Conservation (phyloP, 1,140 invertebrate species). For the Dryas iulia region DNA sequence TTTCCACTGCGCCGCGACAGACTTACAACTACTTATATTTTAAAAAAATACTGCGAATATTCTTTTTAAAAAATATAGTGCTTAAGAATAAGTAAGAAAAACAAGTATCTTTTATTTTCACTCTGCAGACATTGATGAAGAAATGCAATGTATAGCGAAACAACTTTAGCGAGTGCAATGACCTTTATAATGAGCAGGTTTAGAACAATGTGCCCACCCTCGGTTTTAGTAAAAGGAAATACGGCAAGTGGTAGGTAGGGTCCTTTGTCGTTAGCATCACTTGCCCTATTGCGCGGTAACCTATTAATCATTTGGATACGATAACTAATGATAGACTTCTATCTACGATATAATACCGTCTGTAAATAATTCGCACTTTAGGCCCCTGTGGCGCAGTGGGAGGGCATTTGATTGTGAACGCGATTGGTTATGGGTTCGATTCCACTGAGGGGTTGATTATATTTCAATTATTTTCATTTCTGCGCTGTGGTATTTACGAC, state of each 20-base stretch:
- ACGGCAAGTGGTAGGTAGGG: constrained; percentile 10
- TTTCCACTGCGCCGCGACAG: no score
- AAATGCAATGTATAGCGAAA: constrained; percentile 6
- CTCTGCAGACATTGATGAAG: not conserved
- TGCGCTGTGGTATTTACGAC: no score
- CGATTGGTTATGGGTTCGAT: no score
- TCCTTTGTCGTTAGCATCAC: constrained; percentile 13
- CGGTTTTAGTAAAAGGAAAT: constrained; percentile 20
- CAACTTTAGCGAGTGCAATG: constrained; percentile 41
- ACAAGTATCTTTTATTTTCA: not conserved
- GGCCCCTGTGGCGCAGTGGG: no score
- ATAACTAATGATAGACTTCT: not conserved
- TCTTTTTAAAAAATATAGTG: not conserved
- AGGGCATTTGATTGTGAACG: no score
- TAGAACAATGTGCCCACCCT: constrained; percentile 42
- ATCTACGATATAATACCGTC: not conserved
- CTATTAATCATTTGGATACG: constrained; percentile 22
- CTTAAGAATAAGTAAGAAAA: not conserved
- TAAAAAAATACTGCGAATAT: not conserved
- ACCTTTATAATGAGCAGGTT: constrained; percentile 45
- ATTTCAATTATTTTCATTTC: no score
- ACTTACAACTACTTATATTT: not conserved
- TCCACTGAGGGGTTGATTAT: no score
- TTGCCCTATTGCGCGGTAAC: constrained; percentile 10
- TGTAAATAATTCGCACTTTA: not conserved